Base-by-base conservation (phyloP, 2,888 invertebrate species). In the Plemyria rubiginata region DNA sequence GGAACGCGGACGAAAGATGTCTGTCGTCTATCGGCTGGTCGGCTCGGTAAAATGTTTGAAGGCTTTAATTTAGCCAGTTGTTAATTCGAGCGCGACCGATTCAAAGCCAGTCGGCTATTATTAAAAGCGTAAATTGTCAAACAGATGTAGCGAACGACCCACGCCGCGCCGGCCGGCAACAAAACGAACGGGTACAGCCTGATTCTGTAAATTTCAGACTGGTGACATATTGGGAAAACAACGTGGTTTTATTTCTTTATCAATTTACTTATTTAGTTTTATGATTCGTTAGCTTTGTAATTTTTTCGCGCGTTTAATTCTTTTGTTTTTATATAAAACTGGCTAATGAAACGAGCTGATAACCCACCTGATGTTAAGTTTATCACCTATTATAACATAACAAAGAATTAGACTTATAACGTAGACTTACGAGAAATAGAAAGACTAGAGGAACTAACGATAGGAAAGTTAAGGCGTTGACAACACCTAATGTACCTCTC, bases 121-220 rank as follows among this genome's bases (percentile, higher is more conserved):
- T 91, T 91, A 90, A 90, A 90, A 86, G 88, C 92, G 91, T 91
- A 90, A 91, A 90, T 91, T 90, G 89, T 90, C 90, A 89, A 89
- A 87, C 92, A 91, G 91, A 87, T 91, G 91, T 85, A 82, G 74
- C 78, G 78, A 91, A 91, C 87, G 90, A 84, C 89, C 84, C 76
- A 79, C 79, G 80, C 80, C 78, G 78, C 76, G 80, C 80, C 78
- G 78, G 75, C 76, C 77, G 67, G 57, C 67, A 60, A 48, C 59
- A 48, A 40, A 54, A 36, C 60, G 53, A 60, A 32, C 54, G 45
- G n/a, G 51, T 22, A 15, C 15, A 51, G 54, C 49, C 52, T 48
- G 48, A 59, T 63, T 62, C 62, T 58, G 43, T 11, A 12, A 15
- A 38, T 29, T 58, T 59, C 43, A 52, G n/a, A 28, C 13, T 51